Percentiles rank a stretch among this genome's conserved stretches.
These are phyloP conservation scores for Physella acuta DNA, from an alignment of 1,140 invertebrate species.

Conservation along the genomic window DNA sequence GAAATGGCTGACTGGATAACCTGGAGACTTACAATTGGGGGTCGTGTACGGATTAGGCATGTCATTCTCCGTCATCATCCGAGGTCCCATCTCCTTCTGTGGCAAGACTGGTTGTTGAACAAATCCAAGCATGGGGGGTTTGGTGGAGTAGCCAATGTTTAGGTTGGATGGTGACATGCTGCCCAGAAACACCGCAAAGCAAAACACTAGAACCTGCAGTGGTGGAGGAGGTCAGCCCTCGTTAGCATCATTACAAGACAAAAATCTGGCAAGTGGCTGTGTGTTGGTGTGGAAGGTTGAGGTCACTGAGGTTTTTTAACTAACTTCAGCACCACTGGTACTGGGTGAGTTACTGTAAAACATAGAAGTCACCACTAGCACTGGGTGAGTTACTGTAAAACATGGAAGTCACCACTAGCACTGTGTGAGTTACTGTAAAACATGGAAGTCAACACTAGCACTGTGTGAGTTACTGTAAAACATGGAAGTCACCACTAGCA, in stretches of 20 bases:
- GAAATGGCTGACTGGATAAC: too few relatives aligned
- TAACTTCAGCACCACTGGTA: too few relatives aligned
- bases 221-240: slow-evolving; percentile 14
- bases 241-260: background rate
- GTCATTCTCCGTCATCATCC: slow-evolving; percentile 39
- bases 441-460: too few relatives aligned
- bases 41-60: slow-evolving; percentile 41
- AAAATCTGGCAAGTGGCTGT: background rate
- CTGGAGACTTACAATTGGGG: slow-evolving; percentile 50
- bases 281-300: too few relatives aligned
- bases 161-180: slow-evolving; percentile 55
- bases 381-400: too few relatives aligned
- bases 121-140: slow-evolving; percentile 28
- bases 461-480: too few relatives aligned
- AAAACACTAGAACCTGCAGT: slow-evolving; percentile 58
- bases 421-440: too few relatives aligned
- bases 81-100: slow-evolving; percentile 41
- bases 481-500: too few relatives aligned
- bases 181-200: slow-evolving; percentile 60
- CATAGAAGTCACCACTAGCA: too few relatives aligned
- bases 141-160: slow-evolving; percentile 51
- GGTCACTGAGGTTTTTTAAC: too few relatives aligned
- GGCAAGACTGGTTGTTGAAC: slow-evolving; percentile 5
- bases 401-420: too few relatives aligned
- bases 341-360: too few relatives aligned